Evolutionary conservation across 2,113 vertebrate genomes (phyloP).

Genomic region (Melospiza georgiana): DNA sequence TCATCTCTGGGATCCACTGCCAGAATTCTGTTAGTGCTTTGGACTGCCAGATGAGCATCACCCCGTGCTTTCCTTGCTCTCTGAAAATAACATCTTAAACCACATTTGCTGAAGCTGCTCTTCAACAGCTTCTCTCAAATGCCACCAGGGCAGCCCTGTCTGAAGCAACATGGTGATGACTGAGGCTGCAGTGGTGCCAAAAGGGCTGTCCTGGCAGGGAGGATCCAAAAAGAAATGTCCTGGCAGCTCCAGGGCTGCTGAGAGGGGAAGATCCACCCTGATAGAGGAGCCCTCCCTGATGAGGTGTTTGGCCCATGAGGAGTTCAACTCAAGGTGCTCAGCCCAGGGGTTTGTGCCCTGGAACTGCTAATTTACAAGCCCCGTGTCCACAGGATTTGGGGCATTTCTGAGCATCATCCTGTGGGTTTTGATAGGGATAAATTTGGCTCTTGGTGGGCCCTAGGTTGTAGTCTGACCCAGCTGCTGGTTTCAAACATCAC

Average conservation of each 20-base stretch:
- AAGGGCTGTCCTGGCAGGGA: background rate
- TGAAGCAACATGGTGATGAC: background rate
- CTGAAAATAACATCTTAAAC: background rate
- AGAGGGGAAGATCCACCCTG: background rate
- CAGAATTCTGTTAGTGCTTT: slow-evolving; percentile 20
- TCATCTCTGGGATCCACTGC: background rate
- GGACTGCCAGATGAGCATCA: background rate
- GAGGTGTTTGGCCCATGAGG: background rate
- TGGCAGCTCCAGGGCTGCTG: background rate
- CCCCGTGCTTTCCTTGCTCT: background rate
- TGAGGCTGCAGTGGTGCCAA: background rate
- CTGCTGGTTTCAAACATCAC: background rate
- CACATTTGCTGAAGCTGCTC: slow-evolving; percentile 30
- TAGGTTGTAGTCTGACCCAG: accelerated
- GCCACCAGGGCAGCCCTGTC: background rate
- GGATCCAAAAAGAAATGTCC: background rate
- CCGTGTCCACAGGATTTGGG: no score
- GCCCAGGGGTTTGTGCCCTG: background rate
- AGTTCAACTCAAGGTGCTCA: background rate
- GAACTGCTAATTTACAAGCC: no score
- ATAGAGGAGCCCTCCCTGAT: background rate
- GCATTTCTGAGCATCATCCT: no score
- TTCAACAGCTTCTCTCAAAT: background rate
- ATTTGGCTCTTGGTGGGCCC: no score
- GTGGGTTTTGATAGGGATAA: no score